These are phyloP conservation scores for Onychostoma macrolepis DNA, from an alignment of 2,113 vertebrate species.

Conservation along the genomic window DNA sequence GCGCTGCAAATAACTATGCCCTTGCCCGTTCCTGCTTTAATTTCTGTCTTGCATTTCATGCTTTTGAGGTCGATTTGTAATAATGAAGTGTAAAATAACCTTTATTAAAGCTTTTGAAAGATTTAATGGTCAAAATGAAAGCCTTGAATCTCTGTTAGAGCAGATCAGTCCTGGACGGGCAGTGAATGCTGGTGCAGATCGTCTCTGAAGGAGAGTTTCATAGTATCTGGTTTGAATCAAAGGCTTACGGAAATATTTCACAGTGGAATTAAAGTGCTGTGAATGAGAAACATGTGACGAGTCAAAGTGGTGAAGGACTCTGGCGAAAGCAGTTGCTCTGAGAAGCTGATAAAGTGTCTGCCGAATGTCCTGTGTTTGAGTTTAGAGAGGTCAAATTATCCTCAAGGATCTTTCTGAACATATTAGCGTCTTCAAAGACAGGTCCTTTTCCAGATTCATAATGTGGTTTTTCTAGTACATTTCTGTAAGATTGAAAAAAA, in stretches of 20 bases:
- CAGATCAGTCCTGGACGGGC: conserved; percentile 69
- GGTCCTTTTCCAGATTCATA: background rate
- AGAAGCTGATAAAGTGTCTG: conserved; percentile 4
- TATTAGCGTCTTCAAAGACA: background rate
- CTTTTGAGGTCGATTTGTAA: conserved; percentile 69
- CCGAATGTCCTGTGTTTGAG: background rate
- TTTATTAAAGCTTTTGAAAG: conserved; percentile 63
- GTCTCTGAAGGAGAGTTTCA: conserved; percentile 49
- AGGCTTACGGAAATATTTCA: conserved; percentile 75
- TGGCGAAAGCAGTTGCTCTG: background rate
- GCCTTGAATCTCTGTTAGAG: conserved; percentile 50
- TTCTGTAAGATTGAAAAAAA: background rate
- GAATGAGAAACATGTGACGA: conserved; percentile 78
- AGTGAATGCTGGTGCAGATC: conserved; percentile 34
- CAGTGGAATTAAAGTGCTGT: conserved; percentile 74
- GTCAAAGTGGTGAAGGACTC: conserved; percentile 61
- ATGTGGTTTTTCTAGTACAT: background rate
- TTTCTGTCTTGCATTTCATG: conserved; percentile 64
- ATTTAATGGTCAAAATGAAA: conserved; percentile 49
- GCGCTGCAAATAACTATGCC: conserved; percentile 49
- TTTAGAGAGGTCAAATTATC: background rate
- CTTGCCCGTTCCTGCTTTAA: conserved; percentile 53
- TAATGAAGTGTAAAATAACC: conserved; percentile 73
- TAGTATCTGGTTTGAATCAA: conserved; percentile 78
- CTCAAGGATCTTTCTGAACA: background rate